These are phyloP conservation scores for Passerina amoena DNA, from an alignment of 2,113 vertebrate species.

Conservation along the genomic window DNA sequence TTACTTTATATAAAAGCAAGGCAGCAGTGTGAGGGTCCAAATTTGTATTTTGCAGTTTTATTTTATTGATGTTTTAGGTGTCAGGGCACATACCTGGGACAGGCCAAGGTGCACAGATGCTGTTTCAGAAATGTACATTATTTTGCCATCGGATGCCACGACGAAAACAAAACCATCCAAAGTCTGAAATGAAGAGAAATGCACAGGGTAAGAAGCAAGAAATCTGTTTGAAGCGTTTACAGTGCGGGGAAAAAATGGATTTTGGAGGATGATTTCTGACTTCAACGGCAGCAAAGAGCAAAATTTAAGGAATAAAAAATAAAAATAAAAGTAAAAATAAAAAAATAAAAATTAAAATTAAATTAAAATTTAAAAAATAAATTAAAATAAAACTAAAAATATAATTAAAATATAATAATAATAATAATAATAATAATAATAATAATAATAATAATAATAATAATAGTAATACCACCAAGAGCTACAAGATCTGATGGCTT, in stretches of 20 bases:
- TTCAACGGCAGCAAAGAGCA: not conserved
- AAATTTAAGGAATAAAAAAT: not conserved
- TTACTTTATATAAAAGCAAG: not conserved
- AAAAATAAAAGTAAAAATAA: too few species aligned
- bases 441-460: not conserved
- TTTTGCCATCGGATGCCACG: conserved; percentile 93
- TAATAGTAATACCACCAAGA: not conserved
- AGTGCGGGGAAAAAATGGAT: rapidly evolving
- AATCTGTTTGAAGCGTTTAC: not conserved
- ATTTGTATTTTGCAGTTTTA: not conserved
- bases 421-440: not conserved
- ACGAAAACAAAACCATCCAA: conserved; percentile 96
- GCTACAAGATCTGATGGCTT: not conserved
- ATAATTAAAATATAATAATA: too few species aligned
- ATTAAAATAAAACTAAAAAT: too few species aligned
- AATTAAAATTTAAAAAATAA: too few species aligned
- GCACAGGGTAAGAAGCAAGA: not conserved
- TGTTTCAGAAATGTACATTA: conserved; percentile 97
- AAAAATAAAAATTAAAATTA: too few species aligned
- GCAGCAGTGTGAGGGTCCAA: not conserved
- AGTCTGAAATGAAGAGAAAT: conserved; percentile 77
- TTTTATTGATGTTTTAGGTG: rapidly evolving
- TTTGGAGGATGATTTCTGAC: not conserved
- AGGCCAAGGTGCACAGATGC: conserved; percentile 94
- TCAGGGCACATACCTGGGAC: conserved; percentile 83